Base-by-base conservation (phyloP, 2,888 invertebrate species). In the Synergus gifuensis region DNA sequence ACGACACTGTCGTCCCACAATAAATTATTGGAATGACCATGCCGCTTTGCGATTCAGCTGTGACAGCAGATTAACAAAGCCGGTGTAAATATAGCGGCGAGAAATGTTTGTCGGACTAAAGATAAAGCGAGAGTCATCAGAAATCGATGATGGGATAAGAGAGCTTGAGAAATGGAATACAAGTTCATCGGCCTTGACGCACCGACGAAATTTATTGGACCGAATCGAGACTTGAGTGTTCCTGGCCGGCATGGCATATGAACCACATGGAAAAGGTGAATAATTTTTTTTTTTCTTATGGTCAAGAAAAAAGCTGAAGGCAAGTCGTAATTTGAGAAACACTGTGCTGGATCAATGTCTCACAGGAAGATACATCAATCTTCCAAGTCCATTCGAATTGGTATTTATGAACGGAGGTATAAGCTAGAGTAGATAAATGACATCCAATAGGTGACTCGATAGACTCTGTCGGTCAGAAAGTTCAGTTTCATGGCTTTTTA, bases 101-200 rank as follows among this genome's bases (percentile, higher is more conserved):
- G 73, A 73, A 73, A 73, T 73, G 73, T 73, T 73, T 73, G 73
- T 54, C 73, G 73, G 40, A 73, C 40, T 54, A 7, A 36, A 73
- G 73, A 73, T 54, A 54, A 73, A 73, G 73, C 73, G 73, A 73
- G 69, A 69, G 73, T 73, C 73, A 73, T 73, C 73, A 54, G 73
- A 73, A 73, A 73, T 73, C 73, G 73, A 73, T 73, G 73, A 73
- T 54, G 54, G 73, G 73, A 73, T 73, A 73, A 49, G 73, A 73
- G 73, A 73, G 49, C 9, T 73, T 73, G 73, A 73, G 49, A 73
- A 73, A 73, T 49, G 49, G 49, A 69, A 54, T 49, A 73, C 28
- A 73, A 54, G 73, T 73, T 73, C 73, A 49, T 73, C 49, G 73
- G 73, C 73, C 73, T 73, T 73, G 73, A 73, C 28, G 67, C 49